These are phyloP conservation scores for Elephas maximus DNA, from an alignment of 2,113 vertebrate species.

Conservation along the genomic window DNA sequence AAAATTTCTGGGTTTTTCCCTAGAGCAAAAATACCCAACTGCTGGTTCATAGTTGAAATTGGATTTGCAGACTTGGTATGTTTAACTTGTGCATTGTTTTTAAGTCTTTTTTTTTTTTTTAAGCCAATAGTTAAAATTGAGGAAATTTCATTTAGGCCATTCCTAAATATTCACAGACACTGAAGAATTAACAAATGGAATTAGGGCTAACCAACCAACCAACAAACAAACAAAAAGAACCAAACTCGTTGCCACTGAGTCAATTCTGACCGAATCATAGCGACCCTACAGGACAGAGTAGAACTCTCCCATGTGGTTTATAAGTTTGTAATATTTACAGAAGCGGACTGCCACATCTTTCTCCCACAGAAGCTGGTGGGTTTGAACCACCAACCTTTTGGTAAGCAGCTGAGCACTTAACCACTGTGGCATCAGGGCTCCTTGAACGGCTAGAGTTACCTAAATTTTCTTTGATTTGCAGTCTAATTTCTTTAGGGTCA, in stretches of 20 bases:
- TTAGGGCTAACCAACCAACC: background rate
- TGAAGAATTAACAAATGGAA: slow-evolving; percentile 8
- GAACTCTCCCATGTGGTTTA: too few species aligned
- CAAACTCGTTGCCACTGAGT: too few species aligned
- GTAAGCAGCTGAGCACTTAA: too few species aligned
- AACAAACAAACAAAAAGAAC: too few species aligned
- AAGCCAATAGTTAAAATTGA: background rate
- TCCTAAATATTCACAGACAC: background rate
- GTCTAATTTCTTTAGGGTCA: background rate
- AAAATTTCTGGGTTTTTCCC: background rate
- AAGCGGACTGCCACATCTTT: too few species aligned
- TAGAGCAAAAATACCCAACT: background rate
- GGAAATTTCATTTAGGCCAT: slow-evolving; percentile 10
- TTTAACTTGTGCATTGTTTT: background rate
- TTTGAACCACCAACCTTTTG: too few species aligned
- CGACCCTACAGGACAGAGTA: too few species aligned
- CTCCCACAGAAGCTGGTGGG: too few species aligned
- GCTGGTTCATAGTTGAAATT: background rate
- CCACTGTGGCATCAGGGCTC: too few species aligned
- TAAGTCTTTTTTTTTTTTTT: background rate
- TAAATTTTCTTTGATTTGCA: background rate
- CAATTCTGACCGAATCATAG: too few species aligned
- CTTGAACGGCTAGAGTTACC: background rate
- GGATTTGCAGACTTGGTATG: background rate
- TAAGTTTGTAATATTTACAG: too few species aligned